Base-by-base conservation (phyloP, 1,140 invertebrate genomes). In the Eufriesea mexicana region DNA sequence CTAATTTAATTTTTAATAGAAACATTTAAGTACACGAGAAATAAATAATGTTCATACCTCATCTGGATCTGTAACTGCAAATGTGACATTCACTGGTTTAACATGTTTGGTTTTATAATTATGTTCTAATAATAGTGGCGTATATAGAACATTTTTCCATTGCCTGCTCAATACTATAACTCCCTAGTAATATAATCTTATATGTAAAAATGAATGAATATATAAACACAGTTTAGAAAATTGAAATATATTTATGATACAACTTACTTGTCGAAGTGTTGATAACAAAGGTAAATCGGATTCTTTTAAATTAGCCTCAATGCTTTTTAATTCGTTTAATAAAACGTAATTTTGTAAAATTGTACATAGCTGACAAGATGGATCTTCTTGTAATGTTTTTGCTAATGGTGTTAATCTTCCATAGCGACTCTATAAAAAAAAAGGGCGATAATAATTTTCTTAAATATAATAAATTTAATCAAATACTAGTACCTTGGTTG, bases 91-190 rank as follows among this genome's bases (percentile, higher is more conserved):
- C 75, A 98, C 95, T 23, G 97, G 97, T 89, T 98, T 97, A 84
- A 96, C 95, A 57, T 97, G 95, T 91, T 98, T 97, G 72, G 96
- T 96, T 95, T 98, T 98, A 90, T 98, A 97, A 91, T 98, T 98
- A 91, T 98, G 97, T 89, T 99, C 98, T 72, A 98, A 95, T 55
- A 99, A 94, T 68, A 98, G 95, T 1, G 98, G 98, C 86, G 98
- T 99, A 91, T 99, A 99, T 5, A 99, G 94, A 7, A 98, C 97
- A 93, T 98, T 99, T 94, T 99, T 99, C 98, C 98, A 99, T 91
- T 99, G 98, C 5, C 98, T 96, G 89, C 98, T 98, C 28, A 99
- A 92, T 66, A 98, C 98, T 91, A 98, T 97, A 28, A 99, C 96
- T n/a, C 98, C 98, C 96, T 98, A 80, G 57, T 55, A 42, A 89